Base-by-base conservation (phyloP, 2,797 vertebrate genomes). In the Melopsittacus undulatus region DNA sequence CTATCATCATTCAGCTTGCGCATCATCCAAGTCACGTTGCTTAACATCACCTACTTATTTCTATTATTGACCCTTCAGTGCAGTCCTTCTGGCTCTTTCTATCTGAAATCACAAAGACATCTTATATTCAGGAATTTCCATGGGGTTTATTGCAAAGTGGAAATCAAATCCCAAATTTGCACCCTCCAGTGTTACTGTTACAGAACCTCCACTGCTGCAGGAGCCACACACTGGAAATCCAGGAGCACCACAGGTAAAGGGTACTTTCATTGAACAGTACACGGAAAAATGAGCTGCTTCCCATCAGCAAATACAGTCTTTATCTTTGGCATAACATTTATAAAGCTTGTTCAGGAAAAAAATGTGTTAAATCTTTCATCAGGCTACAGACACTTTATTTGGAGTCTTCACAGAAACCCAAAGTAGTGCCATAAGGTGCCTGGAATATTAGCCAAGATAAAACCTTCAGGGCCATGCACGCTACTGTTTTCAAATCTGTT, bases 401-500 rank as follows among this genome's bases (percentile, higher is more conserved):
- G 90, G 87, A 97, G 85, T 83, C 88, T 97, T 92, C 90, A 84
- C 95, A 85, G 75, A 93, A 94, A 96, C 57, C 79, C 94, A 79
- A 94, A 97, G 94, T 89, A 96, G 86, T 79, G 90, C 96, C 97
- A 96, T 97, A 97, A 97, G 97, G 98, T 97, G 94, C 91, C 89
- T 89, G 94, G 96, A 97, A 96, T 96, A 98, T 96, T 95, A 97
- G 96, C 97, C 97, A 97, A 98, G 97, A 96, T 89, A 96, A 97
- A 97, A 94, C 94, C 97, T 97, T 97, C 93, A 95, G 97, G 97
- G 97, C 96, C 95, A 89, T 49, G 79, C 96, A 97, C 85, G 96
- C 97, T 97, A 97, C 97, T 97, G 98, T 97, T 97, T 97, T 96
- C 97, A 98, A 98, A 98, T 97, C 97, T 98, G 98, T 97, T 97